Percentiles rank a stretch among this genome's conserved stretches.
These are phyloP conservation scores for Archaeoteleia sp. DNA, from an alignment of 2,888 invertebrate species.

Conservation along the genomic window DNA sequence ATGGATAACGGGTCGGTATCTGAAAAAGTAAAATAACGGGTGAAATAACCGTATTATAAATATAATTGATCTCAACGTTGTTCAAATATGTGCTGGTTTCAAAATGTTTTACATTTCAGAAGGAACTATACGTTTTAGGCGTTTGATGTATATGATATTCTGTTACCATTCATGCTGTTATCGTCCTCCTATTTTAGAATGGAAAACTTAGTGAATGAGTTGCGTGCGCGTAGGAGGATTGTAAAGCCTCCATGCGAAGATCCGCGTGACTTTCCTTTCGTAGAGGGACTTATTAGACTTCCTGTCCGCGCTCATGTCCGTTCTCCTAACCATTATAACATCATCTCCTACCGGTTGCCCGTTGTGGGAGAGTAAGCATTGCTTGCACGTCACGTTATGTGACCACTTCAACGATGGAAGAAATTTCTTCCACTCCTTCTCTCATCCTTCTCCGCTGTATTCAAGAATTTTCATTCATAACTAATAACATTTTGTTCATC, in stretches of 20 bases:
- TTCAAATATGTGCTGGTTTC: too few relatives aligned
- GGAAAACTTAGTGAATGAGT: constrained; percentile 59
- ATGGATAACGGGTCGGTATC: too few relatives aligned
- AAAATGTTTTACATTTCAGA: too few relatives aligned
- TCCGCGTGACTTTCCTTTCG: constrained; percentile 69
- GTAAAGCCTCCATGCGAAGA: constrained; percentile 73
- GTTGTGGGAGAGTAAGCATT: constrained; percentile 75
- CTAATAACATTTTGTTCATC: constrained; percentile 22
- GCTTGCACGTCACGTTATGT: constrained; percentile 66
- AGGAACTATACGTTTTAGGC: too few relatives aligned
- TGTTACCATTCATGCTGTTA: constrained; percentile 38
- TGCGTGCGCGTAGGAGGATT: constrained; percentile 72
- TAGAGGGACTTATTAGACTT: constrained; percentile 67
- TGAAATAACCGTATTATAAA: too few relatives aligned
- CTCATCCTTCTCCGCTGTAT: constrained; percentile 31
- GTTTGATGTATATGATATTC: constrained; percentile 14
- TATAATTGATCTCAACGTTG: too few relatives aligned
- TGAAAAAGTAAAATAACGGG: too few relatives aligned
- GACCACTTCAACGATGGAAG: constrained; percentile 51
- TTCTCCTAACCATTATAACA: constrained; percentile 72
- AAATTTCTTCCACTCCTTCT: constrained; percentile 36
- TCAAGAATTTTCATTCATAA: constrained; percentile 49
- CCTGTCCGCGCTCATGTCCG: constrained; percentile 73
- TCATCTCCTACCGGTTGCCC: constrained; percentile 70
- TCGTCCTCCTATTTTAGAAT: constrained; percentile 26